Percentiles rank a stretch among this genome's conserved stretches.
Evolutionary conservation across 2,113 vertebrate species (phyloP).

Genomic region (Genyomyrus donnyi): DNA sequence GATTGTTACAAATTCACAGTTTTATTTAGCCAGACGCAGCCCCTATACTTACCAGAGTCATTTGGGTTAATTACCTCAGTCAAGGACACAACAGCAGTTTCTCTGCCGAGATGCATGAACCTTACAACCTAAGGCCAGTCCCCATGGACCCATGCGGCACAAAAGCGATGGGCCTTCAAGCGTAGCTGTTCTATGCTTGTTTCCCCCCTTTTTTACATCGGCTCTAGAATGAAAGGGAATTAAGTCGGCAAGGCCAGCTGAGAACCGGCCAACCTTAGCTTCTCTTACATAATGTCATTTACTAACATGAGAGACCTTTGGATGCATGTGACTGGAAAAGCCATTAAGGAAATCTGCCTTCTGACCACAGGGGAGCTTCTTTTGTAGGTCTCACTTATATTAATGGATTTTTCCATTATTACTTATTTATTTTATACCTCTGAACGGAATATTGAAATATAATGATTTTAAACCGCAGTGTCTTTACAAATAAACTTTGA

Average conservation of each 20-base stretch:
- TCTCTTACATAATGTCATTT: conserved; percentile 8
- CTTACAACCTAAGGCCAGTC: not conserved
- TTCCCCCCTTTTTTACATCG: not conserved
- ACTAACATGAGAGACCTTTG: conserved; percentile 9
- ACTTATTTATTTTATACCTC: conserved; percentile 14
- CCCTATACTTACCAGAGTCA: not conserved
- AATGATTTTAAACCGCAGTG: conserved; percentile 9
- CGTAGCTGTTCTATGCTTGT: not conserved
- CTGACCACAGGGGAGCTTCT: not conserved
- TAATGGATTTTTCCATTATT: conserved; percentile 14
- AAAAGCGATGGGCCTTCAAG: not conserved
- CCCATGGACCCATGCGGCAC: not conserved
- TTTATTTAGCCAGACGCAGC: not conserved
- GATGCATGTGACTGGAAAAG: conserved; percentile 13
- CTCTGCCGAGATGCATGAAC: not conserved
- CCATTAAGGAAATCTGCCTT: conserved; percentile 8
- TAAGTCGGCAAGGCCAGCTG: not conserved
- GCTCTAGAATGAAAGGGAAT: not conserved
- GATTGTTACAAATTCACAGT: not conserved
- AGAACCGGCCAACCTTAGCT: not conserved
- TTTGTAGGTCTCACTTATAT: not conserved
- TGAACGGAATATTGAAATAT: not conserved
- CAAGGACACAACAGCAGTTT: not conserved
- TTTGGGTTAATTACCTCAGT: not conserved
- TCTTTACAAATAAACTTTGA: not conserved